Conservation (phyloP, 2,113 vertebrate species). For the Oenanthe oenanthe region DNA sequence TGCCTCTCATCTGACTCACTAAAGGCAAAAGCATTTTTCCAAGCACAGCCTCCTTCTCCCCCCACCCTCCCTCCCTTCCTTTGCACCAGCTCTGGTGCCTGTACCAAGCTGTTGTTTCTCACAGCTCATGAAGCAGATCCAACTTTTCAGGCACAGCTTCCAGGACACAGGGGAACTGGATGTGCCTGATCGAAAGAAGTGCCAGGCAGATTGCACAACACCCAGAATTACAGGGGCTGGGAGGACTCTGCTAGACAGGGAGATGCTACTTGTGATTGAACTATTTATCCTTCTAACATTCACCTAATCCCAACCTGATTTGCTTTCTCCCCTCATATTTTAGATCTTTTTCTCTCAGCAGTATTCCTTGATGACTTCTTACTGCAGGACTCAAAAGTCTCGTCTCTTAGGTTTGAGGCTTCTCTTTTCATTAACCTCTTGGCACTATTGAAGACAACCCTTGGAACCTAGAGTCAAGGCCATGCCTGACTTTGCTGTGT, state of each 20-base stretch:
- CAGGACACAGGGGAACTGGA: background rate
- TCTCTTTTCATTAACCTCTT: background rate
- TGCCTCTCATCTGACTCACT: background rate
- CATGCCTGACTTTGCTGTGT: background rate
- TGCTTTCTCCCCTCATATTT: background rate
- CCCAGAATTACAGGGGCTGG: background rate
- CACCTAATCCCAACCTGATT: background rate
- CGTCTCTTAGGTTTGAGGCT: background rate
- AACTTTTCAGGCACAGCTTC: background rate
- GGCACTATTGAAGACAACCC: background rate
- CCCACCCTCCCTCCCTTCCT: background rate
- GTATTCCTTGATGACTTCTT: background rate
- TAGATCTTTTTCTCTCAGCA: background rate
- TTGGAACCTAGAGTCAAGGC: background rate
- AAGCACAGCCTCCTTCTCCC: background rate
- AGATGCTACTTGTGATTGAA: background rate
- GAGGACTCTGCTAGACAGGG: background rate
- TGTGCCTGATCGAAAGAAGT: background rate
- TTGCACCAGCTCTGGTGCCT: background rate
- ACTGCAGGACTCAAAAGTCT: background rate
- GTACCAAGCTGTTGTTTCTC: background rate
- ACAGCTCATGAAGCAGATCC: background rate
- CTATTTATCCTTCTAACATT: background rate
- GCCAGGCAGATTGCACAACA: background rate
- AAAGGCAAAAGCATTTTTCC: background rate